These are phyloP conservation scores for Silurus glanis DNA, from an alignment of 2,113 vertebrate species.

Conservation along the genomic window DNA sequence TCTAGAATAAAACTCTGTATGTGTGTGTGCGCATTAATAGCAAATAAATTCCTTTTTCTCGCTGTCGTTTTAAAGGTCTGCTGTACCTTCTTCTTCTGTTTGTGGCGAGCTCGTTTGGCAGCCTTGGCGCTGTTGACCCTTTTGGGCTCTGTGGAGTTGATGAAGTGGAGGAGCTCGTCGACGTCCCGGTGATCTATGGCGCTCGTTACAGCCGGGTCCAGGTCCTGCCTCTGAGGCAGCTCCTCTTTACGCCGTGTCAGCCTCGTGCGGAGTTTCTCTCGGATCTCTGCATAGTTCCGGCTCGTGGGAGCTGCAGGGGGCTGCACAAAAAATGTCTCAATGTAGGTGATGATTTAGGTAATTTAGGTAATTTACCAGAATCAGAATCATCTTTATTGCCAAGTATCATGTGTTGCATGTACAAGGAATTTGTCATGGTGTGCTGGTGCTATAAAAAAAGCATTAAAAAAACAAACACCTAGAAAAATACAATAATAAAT, in stretches of 20 bases:
- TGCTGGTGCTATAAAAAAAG: too few relatives aligned
- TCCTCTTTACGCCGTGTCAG: constrained; percentile 96
- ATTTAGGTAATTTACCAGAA: too few relatives aligned
- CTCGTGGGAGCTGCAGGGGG: constrained; percentile 96
- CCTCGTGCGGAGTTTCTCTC: constrained; percentile 93
- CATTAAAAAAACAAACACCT: too few relatives aligned
- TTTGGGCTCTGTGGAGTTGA: constrained; percentile 96
- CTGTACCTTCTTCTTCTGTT: constrained; percentile 96
- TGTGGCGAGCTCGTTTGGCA: constrained; percentile 94
- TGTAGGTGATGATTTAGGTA: neutral
- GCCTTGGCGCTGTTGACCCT: constrained; percentile 95
- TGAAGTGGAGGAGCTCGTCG: constrained; percentile 93
- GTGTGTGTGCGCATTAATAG: too few relatives aligned
- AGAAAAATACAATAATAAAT: too few relatives aligned
- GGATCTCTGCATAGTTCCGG: constrained; percentile 96
- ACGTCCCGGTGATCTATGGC: constrained; percentile 90
- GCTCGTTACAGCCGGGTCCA: constrained; percentile 77
- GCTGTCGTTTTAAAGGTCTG: neutral
- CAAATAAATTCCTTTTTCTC: too few relatives aligned
- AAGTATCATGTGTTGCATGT: too few relatives aligned
- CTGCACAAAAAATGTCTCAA: constrained; percentile 64
- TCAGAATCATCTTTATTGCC: too few relatives aligned
- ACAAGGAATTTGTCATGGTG: too few relatives aligned
- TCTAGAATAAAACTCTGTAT: too few relatives aligned
- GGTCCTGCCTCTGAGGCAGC: constrained; percentile 85